Evolutionary conservation across 2,113 vertebrate genomes (phyloP), one percentile per base, ranked within the genome.

Genomic region (Chionodraco myersi): DNA sequence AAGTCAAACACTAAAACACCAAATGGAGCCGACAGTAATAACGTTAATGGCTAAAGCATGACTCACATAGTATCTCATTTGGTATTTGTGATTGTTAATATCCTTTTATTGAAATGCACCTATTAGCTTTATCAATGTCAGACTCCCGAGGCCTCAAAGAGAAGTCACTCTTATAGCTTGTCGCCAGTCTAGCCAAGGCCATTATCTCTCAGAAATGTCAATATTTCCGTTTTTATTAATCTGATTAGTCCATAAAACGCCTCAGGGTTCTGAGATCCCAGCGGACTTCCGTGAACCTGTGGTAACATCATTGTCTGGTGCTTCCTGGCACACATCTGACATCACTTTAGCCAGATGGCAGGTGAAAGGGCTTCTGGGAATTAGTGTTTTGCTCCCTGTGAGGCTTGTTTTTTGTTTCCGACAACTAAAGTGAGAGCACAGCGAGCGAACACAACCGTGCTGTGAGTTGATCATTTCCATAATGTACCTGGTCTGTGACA

Each of bases 271-370:
- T 65, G 2, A 82, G 72, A 65, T 90, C 92, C 92, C 88, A 64
- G 80, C 11, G 75, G 90, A 90, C 88, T 92, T 91, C 90, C 75
- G 68, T 93, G 86, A 93, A 94, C 90, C 91, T 91, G 87, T 82
- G 81, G 90, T 93, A 93, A 94, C 90, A 88, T 84, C 80, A 85
- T 87, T 87, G 87, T 88, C 86, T 76, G 75, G 23, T 88, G 74
- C 79, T 95, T 94, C 88, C 93, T 85, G 92, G 90, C 93, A 93
- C 86, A 52, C 78, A 90, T 86, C 76, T 94, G 91, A 95, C 94
- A 92, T 94, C 89, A 93, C 79, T 85, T 86, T 77, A 77, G 85
- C 81, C 87, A 86, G 90, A 91, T 78, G 79, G 89, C 88, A 90
- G 88, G 87, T 91, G 84, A 88, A 91, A 80, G 56, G 85, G 49